These are phyloP conservation scores for Arge pagana DNA, from an alignment of 2,888 invertebrate genomes.

Conservation along the genomic window DNA sequence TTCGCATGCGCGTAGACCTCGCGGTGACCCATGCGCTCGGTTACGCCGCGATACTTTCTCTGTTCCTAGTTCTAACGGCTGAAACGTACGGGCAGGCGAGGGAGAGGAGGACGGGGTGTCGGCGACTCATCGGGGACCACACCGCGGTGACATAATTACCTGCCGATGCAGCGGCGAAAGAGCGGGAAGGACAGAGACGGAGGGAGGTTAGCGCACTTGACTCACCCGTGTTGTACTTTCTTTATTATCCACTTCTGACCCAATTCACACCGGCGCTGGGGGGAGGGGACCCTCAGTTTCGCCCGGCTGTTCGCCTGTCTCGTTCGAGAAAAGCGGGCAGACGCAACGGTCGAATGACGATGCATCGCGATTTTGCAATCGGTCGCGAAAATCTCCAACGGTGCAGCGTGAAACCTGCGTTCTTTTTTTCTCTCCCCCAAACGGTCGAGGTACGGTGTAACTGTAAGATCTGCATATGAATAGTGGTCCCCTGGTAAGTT, in stretches of 20 bases:
- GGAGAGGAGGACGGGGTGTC: neutral
- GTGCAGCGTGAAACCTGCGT: no score
- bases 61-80: constrained; percentile 13
- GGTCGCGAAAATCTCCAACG: constrained; percentile 39
- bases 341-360: neutral
- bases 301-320: neutral
- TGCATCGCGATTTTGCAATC: neutral
- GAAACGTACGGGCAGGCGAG: neutral
- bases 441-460: no score
- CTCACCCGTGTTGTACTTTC: constrained; percentile 50
- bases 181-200: no score
- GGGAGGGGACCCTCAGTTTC: no score
- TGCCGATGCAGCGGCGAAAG: no score
- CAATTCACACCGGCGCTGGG: no score
- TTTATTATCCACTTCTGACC: constrained; percentile 39
- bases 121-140: constrained; percentile 27
- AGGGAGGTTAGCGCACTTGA: constrained; percentile 46
- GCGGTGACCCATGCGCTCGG: neutral
- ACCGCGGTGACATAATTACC: constrained; percentile 54
- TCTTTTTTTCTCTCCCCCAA: no score
- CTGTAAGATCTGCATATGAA: constrained; percentile 54
- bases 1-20: no score
- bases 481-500: constrained; percentile 46
- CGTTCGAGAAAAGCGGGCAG: neutral
- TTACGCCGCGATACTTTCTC: constrained; percentile 13